Percentiles rank a stretch among this genome's conserved stretches.
phyloP scores from a whole-genome alignment of 1,140 invertebrate species.

The Lethrus apterus region DNA sequence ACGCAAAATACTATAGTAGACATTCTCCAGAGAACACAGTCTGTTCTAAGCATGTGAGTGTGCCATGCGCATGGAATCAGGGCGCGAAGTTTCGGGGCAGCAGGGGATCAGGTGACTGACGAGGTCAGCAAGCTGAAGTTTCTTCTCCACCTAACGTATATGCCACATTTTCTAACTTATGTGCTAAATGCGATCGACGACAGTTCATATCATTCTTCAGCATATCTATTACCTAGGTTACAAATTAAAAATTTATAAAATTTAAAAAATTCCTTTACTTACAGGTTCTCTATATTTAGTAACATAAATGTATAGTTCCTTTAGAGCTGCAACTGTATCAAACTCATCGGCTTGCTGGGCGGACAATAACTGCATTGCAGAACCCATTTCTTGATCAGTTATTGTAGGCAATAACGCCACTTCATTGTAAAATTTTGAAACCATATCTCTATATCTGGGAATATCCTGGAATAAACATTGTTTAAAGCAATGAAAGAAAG shows the following conservation, averaged over 20 bases:
- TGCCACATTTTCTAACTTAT: conserved; percentile 83
- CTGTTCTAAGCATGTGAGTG: conserved; percentile 24
- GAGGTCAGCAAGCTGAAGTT: conserved; percentile 48
- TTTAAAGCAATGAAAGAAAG: conserved; percentile 15
- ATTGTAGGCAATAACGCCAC: conserved; percentile 79
- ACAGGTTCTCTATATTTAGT: conserved; percentile 90
- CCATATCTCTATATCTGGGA: conserved; percentile 80
- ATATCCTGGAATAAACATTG: conserved; percentile 63
- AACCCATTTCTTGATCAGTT: conserved; percentile 86
- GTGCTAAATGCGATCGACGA: conserved; percentile 79
- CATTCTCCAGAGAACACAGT: neutral
- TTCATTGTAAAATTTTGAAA: conserved; percentile 79
- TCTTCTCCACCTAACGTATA: conserved; percentile 80
- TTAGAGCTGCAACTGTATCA: conserved; percentile 81
- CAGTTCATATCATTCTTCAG: conserved; percentile 73
- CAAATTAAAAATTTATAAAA: neutral
- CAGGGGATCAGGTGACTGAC: conserved; percentile 45
- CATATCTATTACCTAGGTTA: conserved; percentile 60
- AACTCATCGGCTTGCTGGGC: conserved; percentile 81
- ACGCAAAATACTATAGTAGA: neutral
- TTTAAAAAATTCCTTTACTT: conserved; percentile 38
- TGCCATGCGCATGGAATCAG: conserved; percentile 32
- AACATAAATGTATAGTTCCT: conserved; percentile 91
- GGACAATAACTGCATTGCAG: conserved; percentile 85
- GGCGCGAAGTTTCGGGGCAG: conserved; percentile 37